Evolutionary conservation across 2,888 invertebrate genomes (phyloP).

Genomic region (Lasius fuliginosus): DNA sequence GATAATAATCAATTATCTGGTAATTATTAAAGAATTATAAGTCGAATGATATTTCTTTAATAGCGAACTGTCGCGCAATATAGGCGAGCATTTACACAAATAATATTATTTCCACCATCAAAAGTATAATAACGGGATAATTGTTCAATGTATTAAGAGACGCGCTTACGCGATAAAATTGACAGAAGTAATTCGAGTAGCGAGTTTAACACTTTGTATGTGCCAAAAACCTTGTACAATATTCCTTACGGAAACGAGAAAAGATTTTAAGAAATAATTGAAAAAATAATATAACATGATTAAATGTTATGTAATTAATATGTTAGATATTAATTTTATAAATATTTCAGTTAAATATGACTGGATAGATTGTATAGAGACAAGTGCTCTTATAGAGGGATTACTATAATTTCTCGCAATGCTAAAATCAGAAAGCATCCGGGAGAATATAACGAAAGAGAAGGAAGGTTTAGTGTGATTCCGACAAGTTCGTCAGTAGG

Average conservation of each 20-base stretch:
- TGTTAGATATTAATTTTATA: constrained; percentile 5
- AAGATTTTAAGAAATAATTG: not conserved
- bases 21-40: constrained; percentile 5
- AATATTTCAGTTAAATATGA: constrained; percentile 6
- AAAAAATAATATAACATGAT: not conserved
- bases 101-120: not conserved
- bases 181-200: not conserved
- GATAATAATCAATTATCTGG: not conserved
- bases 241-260: not conserved
- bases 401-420: constrained; percentile 9
- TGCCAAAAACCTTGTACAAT: not conserved
- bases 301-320: not conserved
- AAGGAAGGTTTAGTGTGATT: not conserved
- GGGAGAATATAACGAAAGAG: constrained; percentile 3
- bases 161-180: not conserved
- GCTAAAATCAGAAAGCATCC: not conserved
- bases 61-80: not conserved
- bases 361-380: not conserved
- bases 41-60: not conserved
- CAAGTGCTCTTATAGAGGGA: too few species aligned
- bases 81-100: not conserved
- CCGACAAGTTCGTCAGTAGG: constrained; percentile 30
- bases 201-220: not conserved
- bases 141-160: not conserved
- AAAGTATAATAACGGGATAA: not conserved